Evolutionary conservation across 37 sponge, comb jelly and placozoan species (phyloP).

Genomic region (Chondrilla cf. caribensis): DNA sequence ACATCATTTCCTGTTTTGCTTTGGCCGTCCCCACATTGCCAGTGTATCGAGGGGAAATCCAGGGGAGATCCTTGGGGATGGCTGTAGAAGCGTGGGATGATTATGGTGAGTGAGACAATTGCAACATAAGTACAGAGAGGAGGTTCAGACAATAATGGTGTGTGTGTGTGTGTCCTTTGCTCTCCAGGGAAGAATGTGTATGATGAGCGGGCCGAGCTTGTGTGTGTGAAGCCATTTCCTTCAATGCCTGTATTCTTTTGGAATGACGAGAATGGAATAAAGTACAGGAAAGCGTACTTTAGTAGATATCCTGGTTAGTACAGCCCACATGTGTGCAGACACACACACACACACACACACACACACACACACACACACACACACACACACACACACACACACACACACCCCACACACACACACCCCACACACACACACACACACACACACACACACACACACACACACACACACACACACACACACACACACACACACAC

Average conservation of each 20-base stretch:
- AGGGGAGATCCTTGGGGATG: conserved; percentile 92
- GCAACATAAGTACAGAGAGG: background rate
- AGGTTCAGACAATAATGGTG: background rate
- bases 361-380: too few species aligned
- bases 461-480: too few species aligned
- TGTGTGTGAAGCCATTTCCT: conserved; percentile 93
- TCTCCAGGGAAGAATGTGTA: conserved; percentile 71
- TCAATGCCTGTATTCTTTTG: conserved; percentile 95
- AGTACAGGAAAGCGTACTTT: conserved; percentile 96
- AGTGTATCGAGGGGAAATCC: conserved; percentile 91
- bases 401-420: too few species aligned
- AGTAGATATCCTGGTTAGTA: conserved; percentile 60
- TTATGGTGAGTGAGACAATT: conserved; percentile 41
- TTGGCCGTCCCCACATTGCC: conserved; percentile 86
- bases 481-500: too few species aligned
- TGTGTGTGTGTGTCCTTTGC: too few species aligned
- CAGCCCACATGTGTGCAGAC: background rate
- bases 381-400: too few species aligned
- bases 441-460: too few species aligned
- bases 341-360: background rate
- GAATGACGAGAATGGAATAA: conserved; percentile 87
- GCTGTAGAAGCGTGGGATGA: conserved; percentile 85
- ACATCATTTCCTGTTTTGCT: conserved; percentile 98
- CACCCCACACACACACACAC: too few species aligned
- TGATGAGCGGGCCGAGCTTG: conserved; percentile 90